phyloP scores from a whole-genome alignment of 2,888 invertebrate genomes.

The Hartigia nigra region DNA sequence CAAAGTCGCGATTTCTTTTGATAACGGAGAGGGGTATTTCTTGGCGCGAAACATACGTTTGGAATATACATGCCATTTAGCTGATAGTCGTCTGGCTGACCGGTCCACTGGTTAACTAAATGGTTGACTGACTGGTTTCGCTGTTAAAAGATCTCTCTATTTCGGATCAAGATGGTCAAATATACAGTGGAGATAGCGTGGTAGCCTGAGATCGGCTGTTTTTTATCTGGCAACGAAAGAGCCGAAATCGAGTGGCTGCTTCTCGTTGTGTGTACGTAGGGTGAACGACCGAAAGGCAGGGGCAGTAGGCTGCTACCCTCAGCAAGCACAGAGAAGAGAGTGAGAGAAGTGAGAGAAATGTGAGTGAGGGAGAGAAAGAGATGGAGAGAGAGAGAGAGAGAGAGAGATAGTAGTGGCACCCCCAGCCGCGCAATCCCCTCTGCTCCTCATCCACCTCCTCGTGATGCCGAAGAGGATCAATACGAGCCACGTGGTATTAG shows the following conservation, averaged over 20 bases:
- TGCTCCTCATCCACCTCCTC: constrained; percentile 30
- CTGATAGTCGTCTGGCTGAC: background rate
- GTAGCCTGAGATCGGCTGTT: background rate
- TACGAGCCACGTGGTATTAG: constrained; percentile 63
- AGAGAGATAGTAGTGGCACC: constrained; percentile 22
- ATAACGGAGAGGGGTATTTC: background rate
- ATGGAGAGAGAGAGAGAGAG: constrained; percentile 11
- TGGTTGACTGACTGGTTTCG: background rate
- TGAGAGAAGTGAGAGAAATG: constrained; percentile 34
- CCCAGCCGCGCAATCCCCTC: background rate
- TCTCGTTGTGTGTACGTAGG: constrained; percentile 32
- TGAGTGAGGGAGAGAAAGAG: constrained; percentile 21
- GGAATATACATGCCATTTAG: background rate
- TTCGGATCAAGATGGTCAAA: background rate
- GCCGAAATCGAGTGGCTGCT: constrained; percentile 2
- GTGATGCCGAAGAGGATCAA: constrained; percentile 61
- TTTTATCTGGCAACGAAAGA: background rate
- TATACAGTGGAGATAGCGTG: background rate
- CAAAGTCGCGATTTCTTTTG: background rate
- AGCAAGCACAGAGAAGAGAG: constrained; percentile 38
- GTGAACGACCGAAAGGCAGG: constrained; percentile 64
- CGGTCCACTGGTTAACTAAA: background rate
- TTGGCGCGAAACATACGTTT: background rate
- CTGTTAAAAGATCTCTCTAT: background rate
- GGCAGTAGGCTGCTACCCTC: constrained; percentile 66